Conservation (phyloP, 2,888 invertebrate genomes). For the Orthosia incerta region DNA sequence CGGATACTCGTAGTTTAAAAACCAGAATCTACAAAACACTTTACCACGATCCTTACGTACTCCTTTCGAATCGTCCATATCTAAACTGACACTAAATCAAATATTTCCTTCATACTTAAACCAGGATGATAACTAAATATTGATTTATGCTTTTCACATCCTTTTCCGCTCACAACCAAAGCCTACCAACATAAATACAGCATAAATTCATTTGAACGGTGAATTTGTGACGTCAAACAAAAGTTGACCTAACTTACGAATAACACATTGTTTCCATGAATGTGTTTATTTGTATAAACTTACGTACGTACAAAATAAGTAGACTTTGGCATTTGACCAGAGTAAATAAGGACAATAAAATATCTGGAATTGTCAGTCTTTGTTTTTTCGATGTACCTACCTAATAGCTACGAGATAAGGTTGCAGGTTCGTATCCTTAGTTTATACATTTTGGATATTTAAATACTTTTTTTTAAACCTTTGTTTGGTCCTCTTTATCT, state of each 20-base stretch:
- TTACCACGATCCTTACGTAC: background rate
- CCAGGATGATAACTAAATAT: background rate
- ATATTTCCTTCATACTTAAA: slow-evolving; percentile 2
- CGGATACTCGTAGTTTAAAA: background rate
- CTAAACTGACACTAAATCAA: background rate
- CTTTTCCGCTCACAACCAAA: slow-evolving; percentile 23
- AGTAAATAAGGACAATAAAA: slow-evolving; percentile 9
- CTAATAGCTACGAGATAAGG: background rate
- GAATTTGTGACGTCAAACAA: slow-evolving; percentile 26
- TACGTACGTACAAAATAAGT: background rate
- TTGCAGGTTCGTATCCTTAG: too few species aligned
- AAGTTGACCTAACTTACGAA: background rate
- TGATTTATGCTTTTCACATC: slow-evolving; percentile 7
- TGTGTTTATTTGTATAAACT: slow-evolving; percentile 16
- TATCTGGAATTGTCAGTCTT: slow-evolving; percentile 16
- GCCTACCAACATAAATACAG: background rate
- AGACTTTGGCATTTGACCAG: slow-evolving; percentile 15
- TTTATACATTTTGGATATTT: too few species aligned
- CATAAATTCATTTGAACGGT: slow-evolving; percentile 21
- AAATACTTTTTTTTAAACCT: too few species aligned
- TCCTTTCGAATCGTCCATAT: background rate
- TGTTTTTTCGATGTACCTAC: background rate
- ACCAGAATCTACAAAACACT: slow-evolving; percentile 8
- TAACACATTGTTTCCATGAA: slow-evolving; percentile 42
- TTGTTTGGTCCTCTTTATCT: too few species aligned